Evolutionary conservation across 2,888 invertebrate species (phyloP).

Genomic region (Drosophila glabriapex): DNA sequence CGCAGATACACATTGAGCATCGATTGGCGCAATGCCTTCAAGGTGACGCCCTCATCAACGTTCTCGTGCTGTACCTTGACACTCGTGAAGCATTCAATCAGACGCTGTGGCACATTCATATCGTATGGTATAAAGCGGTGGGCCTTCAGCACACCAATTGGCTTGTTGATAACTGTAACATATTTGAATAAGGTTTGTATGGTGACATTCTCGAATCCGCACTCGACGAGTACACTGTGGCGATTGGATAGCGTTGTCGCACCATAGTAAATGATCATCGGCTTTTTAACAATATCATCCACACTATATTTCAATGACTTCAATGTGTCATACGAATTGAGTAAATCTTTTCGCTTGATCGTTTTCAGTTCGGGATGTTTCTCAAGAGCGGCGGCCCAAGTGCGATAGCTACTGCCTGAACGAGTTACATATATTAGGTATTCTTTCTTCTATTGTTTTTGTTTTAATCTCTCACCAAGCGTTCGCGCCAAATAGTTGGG

Average conservation of each 20-base stretch:
- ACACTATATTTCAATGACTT: conserved; percentile 85
- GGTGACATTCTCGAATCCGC: conserved; percentile 86
- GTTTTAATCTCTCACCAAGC: conserved; percentile 48
- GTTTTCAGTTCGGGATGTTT: conserved; percentile 80
- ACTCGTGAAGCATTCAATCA: conserved; percentile 76
- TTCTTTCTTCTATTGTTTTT: neutral
- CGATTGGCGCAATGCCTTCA: conserved; percentile 79
- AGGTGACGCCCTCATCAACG: conserved; percentile 63
- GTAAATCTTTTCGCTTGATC: conserved; percentile 78
- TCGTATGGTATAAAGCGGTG: conserved; percentile 83
- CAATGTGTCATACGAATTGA: conserved; percentile 69
- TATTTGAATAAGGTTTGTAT: conserved; percentile 85
- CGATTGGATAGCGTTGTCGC: conserved; percentile 88
- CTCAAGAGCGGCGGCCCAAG: conserved; percentile 71
- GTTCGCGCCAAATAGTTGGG: conserved; percentile 58
- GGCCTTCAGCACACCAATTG: conserved; percentile 84
- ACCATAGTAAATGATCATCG: conserved; percentile 87
- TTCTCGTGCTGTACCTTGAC: conserved; percentile 46
- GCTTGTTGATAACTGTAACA: conserved; percentile 79
- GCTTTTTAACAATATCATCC: conserved; percentile 86
- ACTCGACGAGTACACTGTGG: conserved; percentile 88
- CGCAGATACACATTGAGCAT: conserved; percentile 84
- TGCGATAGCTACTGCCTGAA: conserved; percentile 72
- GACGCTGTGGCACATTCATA: conserved; percentile 83
- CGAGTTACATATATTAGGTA: neutral